A percentile compares a stretch with the other conserved stretches of the same genome.
Conservation (phyloP, 2,797 vertebrate species). For the Pterois miles region DNA sequence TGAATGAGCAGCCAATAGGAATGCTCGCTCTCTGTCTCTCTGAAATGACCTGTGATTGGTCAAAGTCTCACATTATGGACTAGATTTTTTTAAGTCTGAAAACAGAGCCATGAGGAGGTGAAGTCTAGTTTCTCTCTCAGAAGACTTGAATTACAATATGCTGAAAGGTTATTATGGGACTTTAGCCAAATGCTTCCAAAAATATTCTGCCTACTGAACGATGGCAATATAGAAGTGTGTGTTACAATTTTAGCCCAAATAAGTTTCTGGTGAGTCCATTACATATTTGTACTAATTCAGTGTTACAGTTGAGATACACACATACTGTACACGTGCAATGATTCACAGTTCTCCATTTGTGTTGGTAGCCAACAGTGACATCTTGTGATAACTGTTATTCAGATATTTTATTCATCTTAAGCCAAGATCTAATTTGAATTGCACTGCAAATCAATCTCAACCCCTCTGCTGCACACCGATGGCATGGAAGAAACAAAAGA, state of each 20-base stretch:
- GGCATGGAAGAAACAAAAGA: conserved; percentile 17
- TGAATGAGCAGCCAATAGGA: too few species aligned
- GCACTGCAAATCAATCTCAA: not conserved
- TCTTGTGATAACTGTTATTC: conserved; percentile 13
- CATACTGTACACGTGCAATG: not conserved
- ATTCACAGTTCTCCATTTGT: not conserved
- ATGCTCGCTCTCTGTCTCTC: too few species aligned
- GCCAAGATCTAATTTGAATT: conserved; percentile 22
- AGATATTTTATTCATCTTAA: conserved; percentile 9
- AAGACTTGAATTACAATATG: too few species aligned
- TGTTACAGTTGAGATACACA: not conserved
- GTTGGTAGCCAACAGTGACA: not conserved
- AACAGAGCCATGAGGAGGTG: too few species aligned
- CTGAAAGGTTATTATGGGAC: too few species aligned
- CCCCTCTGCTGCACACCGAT: conserved; percentile 7
- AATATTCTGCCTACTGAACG: too few species aligned
- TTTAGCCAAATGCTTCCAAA: too few species aligned
- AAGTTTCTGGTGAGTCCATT: not conserved
- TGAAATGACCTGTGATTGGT: too few species aligned
- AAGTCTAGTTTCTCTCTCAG: too few species aligned
- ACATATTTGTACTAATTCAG: not conserved
- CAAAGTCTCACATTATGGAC: too few species aligned
- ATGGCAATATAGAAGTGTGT: too few species aligned
- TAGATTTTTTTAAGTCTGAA: too few species aligned
- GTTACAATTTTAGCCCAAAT: not conserved